Conservation (phyloP, 2,888 invertebrate genomes). For the Drosophila neonasuta region DNA sequence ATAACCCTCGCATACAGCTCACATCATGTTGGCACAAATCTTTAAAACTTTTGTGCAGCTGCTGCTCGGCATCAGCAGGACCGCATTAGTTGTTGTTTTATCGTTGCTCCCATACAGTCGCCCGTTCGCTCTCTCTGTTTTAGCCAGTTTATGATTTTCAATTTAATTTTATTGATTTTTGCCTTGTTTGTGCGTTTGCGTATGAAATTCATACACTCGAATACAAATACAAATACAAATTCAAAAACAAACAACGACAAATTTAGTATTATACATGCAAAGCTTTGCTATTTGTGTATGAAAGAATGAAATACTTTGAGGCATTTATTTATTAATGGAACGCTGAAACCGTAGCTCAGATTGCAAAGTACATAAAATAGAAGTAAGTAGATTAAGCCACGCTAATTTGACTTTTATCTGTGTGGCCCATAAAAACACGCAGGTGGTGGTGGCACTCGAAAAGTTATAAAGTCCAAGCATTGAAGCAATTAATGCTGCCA, state of each 20-base stretch:
- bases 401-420: conserved; percentile 61
- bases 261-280: conserved; percentile 61
- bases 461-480: conserved; percentile 67
- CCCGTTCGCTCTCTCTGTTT: neutral
- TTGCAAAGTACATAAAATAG: conserved; percentile 7
- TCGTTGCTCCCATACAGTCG: conserved; percentile 3
- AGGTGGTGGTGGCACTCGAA: conserved; percentile 38
- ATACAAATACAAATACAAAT: conserved; percentile 16
- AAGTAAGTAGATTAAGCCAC: conserved; percentile 46
- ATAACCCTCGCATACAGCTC: neutral
- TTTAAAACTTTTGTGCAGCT: conserved; percentile 34
- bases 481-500: conserved; percentile 69
- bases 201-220: conserved; percentile 55
- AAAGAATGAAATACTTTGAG: conserved; percentile 53
- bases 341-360: neutral
- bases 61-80: conserved; percentile 16
- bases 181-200: conserved; percentile 41
- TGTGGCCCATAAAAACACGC: conserved; percentile 43
- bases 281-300: conserved; percentile 48
- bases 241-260: conserved; percentile 12
- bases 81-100: conserved; percentile 25
- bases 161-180: conserved; percentile 74
- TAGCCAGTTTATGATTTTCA: conserved; percentile 58
- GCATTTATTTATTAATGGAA: conserved; percentile 55
- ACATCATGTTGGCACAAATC: conserved; percentile 14